These are phyloP conservation scores for Galeruca laticollis DNA, from an alignment of 2,888 invertebrate genomes.

Conservation along the genomic window DNA sequence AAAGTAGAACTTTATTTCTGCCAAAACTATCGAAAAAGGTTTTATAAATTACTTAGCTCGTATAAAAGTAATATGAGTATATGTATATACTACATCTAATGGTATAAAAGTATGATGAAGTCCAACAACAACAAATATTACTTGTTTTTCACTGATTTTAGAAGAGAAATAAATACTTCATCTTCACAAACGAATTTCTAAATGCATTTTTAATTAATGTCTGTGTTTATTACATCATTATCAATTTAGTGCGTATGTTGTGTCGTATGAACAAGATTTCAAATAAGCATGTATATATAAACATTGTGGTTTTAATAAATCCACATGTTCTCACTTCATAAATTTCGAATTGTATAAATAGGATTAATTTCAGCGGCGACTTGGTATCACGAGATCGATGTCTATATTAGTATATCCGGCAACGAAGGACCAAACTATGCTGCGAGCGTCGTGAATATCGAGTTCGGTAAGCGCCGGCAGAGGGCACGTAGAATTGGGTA, in stretches of 20 bases:
- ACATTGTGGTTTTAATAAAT: neutral
- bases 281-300: neutral
- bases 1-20: no score
- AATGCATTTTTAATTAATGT: neutral
- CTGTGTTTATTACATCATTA: neutral
- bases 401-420: slow-evolving; percentile 32
- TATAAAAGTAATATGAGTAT: no score
- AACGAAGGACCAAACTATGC: slow-evolving; percentile 27
- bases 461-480: slow-evolving; percentile 56
- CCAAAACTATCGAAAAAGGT: no score
- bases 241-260: neutral
- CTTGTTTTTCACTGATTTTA: neutral
- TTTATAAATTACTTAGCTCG: no score
- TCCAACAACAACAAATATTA: neutral
- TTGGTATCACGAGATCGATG: slow-evolving; percentile 15
- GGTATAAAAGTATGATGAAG: no score
- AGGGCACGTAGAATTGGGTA: slow-evolving; percentile 63
- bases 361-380: neutral
- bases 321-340: slow-evolving; percentile 7
- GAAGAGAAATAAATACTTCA: neutral
- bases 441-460: slow-evolving; percentile 42
- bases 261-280: neutral
- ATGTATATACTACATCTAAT: no score
- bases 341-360: slow-evolving; percentile 4
- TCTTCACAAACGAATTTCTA: neutral